Evolutionary conservation across 2,113 vertebrate genomes (phyloP).

Genomic region (Phalacrocorax aristotelis): DNA sequence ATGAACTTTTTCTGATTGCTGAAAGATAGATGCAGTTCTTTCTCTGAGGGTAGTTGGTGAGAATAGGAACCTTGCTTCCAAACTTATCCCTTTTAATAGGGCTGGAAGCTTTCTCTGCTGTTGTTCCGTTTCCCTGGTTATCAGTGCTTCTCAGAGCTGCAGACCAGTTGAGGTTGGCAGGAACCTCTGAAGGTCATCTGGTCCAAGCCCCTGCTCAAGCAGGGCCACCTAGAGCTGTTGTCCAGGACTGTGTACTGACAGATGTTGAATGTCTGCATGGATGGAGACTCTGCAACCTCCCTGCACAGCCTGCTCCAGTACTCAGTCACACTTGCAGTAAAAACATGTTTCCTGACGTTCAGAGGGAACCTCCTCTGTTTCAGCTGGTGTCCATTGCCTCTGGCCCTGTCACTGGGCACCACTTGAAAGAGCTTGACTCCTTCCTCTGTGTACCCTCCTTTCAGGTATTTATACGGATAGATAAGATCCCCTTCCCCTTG

Average conservation of each 20-base stretch:
- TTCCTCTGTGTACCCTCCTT: neutral
- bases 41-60: neutral
- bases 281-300: neutral
- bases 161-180: neutral
- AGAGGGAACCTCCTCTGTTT: neutral
- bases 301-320: neutral
- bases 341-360: neutral
- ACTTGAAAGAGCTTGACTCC: neutral
- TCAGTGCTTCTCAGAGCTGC: rapidly evolving
- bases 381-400: neutral
- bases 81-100: neutral
- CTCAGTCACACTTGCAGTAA: no score
- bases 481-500: neutral
- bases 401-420: neutral
- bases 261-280: neutral
- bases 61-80: neutral
- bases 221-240: neutral
- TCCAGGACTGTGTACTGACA: neutral
- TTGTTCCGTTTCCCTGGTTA: neutral
- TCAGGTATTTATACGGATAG: neutral
- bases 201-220: neutral
- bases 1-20: neutral
- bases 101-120: neutral
- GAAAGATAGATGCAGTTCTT: neutral
- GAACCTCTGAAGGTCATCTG: neutral